phyloP scores from a whole-genome alignment of 2,888 invertebrate genomes.

The Lacanobia oleracea region DNA sequence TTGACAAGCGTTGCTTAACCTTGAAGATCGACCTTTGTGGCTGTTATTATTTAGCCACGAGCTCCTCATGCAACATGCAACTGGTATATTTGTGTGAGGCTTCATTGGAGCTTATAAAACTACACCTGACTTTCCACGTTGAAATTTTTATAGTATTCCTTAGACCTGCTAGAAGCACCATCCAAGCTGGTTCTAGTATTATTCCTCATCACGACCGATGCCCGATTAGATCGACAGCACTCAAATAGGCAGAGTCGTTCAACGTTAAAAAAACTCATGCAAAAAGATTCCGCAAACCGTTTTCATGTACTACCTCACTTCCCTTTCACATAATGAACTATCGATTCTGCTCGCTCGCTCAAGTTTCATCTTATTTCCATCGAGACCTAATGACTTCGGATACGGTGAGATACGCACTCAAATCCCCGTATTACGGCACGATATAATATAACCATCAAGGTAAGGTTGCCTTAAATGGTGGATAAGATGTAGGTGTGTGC shows the following conservation, averaged over 20 bases:
- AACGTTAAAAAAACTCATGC: slow-evolving; percentile 21
- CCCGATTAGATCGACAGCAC: neutral
- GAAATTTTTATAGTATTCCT: too few species aligned
- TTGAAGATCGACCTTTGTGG: too few species aligned
- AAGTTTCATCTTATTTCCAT: slow-evolving; percentile 62
- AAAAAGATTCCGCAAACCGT: slow-evolving; percentile 30
- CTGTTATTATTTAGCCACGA: too few species aligned
- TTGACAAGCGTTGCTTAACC: too few species aligned
- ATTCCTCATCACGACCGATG: neutral
- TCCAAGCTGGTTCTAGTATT: neutral
- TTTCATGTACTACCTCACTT: slow-evolving; percentile 29
- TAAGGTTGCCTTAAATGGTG: slow-evolving; percentile 6
- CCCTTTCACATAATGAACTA: slow-evolving; percentile 55
- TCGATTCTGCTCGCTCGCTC: slow-evolving; percentile 51
- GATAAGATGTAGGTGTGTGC: neutral
- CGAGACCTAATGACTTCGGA: slow-evolving; percentile 57
- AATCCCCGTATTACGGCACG: slow-evolving; percentile 33
- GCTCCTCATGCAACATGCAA: too few species aligned
- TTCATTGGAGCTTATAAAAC: too few species aligned
- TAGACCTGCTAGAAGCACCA: neutral
- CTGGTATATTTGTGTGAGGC: too few species aligned
- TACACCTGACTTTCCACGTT: too few species aligned
- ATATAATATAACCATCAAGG: slow-evolving; percentile 40
- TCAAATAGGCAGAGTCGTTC: neutral
- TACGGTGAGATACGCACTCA: slow-evolving; percentile 51